These are phyloP conservation scores for Aegithalos caudatus DNA, from an alignment of 2,113 vertebrate genomes.

Conservation along the genomic window DNA sequence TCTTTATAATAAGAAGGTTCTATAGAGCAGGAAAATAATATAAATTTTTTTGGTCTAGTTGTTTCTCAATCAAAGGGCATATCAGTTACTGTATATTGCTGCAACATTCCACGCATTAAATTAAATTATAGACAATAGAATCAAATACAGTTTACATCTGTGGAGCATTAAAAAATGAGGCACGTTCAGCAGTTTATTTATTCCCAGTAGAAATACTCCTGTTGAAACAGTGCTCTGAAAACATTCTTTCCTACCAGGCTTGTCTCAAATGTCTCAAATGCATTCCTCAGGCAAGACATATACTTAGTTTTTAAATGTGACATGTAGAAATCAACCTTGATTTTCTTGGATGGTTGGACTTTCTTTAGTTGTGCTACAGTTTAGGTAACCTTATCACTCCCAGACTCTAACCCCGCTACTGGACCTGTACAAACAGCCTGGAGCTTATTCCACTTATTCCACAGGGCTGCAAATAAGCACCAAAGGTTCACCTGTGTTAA, in stretches of 20 bases:
- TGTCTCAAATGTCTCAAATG: conserved; percentile 27
- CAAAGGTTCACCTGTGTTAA: background rate
- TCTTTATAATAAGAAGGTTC: background rate
- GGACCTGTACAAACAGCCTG: conserved; percentile 18
- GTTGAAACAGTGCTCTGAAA: conserved; percentile 26
- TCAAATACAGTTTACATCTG: conserved; percentile 45
- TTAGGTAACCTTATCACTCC: conserved; percentile 29
- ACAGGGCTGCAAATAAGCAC: background rate
- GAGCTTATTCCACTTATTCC: background rate
- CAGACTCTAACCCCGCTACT: conserved; percentile 16
- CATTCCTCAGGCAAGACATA: conserved; percentile 11
- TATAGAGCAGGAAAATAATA: background rate
- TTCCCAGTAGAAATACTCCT: conserved; percentile 26
- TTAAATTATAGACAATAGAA: conserved; percentile 57
- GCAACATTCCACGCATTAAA: conserved; percentile 52
- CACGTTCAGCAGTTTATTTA: conserved; percentile 18
- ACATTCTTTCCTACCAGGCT: conserved; percentile 21
- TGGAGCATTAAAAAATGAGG: conserved; percentile 32
- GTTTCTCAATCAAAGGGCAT: conserved; percentile 16
- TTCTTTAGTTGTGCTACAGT: background rate
- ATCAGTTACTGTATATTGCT: conserved; percentile 48
- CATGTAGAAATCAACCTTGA: conserved; percentile 11
- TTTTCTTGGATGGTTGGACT: background rate
- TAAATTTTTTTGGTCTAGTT: background rate
- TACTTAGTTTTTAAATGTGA: conserved; percentile 33